Evolutionary conservation across 1,140 invertebrate species (phyloP).

Genomic region (Sarcophaga bullata): DNA sequence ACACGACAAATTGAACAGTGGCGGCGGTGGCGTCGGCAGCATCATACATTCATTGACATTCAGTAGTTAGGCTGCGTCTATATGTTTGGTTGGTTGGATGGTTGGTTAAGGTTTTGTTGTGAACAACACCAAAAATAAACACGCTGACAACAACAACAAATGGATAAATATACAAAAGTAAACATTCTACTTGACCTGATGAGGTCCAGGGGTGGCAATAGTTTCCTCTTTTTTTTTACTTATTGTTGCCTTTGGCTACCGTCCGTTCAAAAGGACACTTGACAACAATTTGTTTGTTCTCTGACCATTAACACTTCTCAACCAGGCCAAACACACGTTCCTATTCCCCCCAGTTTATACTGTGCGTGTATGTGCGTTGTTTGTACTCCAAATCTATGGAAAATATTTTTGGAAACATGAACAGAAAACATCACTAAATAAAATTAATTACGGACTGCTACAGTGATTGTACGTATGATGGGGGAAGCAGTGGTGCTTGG

Average conservation of each 20-base stretch:
- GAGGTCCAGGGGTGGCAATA: not conserved
- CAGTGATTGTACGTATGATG: too few relatives aligned
- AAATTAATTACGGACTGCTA: too few relatives aligned
- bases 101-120: not conserved
- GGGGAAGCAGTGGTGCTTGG: too few relatives aligned
- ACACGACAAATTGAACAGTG: slow-evolving; percentile 39
- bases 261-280: slow-evolving; percentile 31
- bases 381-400: too few relatives aligned
- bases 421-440: too few relatives aligned
- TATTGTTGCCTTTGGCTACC: slow-evolving; percentile 31
- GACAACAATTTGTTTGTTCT: slow-evolving; percentile 21
- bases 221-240: not conserved
- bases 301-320: slow-evolving; percentile 30
- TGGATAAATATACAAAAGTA: not conserved
- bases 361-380: too few relatives aligned
- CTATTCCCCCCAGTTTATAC: not conserved
- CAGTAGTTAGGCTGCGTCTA: slow-evolving; percentile 3
- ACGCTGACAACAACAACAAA: not conserved
- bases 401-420: too few relatives aligned
- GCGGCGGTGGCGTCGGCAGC: not conserved
- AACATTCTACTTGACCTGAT: not conserved
- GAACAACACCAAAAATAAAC: not conserved
- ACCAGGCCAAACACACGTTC: not conserved
- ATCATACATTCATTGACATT: too few relatives aligned
- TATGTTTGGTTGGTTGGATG: not conserved